A percentile compares a stretch with the other conserved stretches of the same genome.
Conservation (phyloP, 2,888 invertebrate genomes). For the Steromphala cineraria region DNA sequence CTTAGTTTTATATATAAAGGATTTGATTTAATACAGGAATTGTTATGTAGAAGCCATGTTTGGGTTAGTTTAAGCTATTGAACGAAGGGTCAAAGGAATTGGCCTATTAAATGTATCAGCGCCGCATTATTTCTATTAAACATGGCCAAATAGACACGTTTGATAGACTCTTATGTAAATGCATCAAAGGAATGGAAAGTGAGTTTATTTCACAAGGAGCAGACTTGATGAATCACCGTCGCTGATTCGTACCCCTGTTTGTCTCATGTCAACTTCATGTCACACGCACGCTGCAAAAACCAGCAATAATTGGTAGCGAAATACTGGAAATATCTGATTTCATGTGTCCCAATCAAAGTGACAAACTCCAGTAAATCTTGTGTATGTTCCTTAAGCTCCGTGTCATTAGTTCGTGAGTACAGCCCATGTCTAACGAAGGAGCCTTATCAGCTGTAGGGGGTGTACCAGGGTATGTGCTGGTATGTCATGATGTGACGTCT, state of each 20-base stretch:
- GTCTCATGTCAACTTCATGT: background rate
- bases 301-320: background rate
- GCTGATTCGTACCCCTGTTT: background rate
- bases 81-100: too few species aligned
- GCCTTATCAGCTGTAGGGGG: background rate
- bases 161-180: background rate
- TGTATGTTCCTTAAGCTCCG: background rate
- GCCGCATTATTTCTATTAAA: too few species aligned
- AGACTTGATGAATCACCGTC: background rate
- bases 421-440: background rate
- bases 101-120: too few species aligned
- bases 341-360: background rate
- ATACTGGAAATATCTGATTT: background rate
- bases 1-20: too few species aligned
- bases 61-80: too few species aligned
- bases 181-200: background rate
- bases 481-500: too few species aligned
- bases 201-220: background rate
- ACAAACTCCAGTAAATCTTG: background rate
- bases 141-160: too few species aligned
- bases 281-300: background rate
- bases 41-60: too few species aligned
- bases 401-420: background rate
- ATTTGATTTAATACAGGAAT: too few species aligned
- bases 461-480: too few species aligned